Base-by-base conservation (phyloP, 2,113 vertebrate species). In the Macrotis lagotis region DNA sequence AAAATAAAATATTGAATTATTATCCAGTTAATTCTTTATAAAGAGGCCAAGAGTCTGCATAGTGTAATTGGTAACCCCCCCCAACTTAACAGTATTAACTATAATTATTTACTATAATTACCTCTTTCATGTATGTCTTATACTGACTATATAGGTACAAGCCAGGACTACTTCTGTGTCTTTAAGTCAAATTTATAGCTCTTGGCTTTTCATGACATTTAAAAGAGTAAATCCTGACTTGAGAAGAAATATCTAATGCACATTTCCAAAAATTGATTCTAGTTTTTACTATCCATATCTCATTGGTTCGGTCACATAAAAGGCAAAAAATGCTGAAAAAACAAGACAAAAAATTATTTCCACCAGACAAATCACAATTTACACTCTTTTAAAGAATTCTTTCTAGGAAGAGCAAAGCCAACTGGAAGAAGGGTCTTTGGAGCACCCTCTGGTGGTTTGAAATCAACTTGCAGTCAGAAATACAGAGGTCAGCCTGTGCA, bases 371-470 rank as follows among this genome's bases (percentile, higher is more conserved):
- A 83, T 89, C 50, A 92, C 49, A 91, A 50, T 44, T 90, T 48
- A 59, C 47, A 12, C 48, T 90, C 50, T 95, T 1, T 92, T 94
- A 26, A 74, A 89, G 52, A 31, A 49, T 48, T 48, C 89, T n/a
- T 48, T 16, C 10, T 14, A 9, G 2, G 3, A 89, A 55, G 66
- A 94, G 83, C 48, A 52, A 50, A 91, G 48, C 8, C 2, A 66
- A 51, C 74, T 95, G 91, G 49, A 44, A 91, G 50, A 91, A 2
- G 47, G 26, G 3, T 91, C 92, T 92, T n/a, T 44, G 25, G 55
- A 59, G 93, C 94, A 31, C 96, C 97, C 96, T 94, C 97, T 97
- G 91, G 96, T 95, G 96, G 97, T 83, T 47, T 25, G 28, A 59
- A 55, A 92, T 83, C 37, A 83, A 44, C 6, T 24, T 44, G n/a